Percentiles rank a stretch among this genome's conserved stretches.
These are phyloP conservation scores for Tetragnatha montana DNA, from an alignment of 2,888 invertebrate species.

Conservation along the genomic window DNA sequence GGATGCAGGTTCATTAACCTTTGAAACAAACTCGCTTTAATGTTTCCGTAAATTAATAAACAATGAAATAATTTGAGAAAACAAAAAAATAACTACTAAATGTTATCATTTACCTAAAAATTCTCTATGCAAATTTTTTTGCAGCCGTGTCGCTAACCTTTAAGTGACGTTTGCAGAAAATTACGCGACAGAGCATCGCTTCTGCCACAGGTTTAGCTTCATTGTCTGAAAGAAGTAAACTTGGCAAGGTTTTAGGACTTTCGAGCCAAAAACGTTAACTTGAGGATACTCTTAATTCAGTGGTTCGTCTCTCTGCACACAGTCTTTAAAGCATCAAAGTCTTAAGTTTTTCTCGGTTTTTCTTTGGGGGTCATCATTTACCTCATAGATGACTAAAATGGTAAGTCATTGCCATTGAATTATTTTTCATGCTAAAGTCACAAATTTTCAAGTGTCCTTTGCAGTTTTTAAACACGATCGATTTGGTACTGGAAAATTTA, in stretches of 20 bases:
- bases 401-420: slow-evolving; percentile 18
- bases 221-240: slow-evolving; percentile 66
- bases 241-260: slow-evolving; percentile 56
- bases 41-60: too few relatives aligned
- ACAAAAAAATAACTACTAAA: too few relatives aligned
- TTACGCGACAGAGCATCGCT: slow-evolving; percentile 43
- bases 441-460: background rate
- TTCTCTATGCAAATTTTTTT: background rate
- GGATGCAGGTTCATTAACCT: too few relatives aligned
- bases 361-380: slow-evolving; percentile 1
- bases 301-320: slow-evolving; percentile 39
- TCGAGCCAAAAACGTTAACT: slow-evolving; percentile 62
- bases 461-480: background rate
- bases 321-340: slow-evolving; percentile 29
- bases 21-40: too few relatives aligned
- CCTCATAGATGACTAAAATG: slow-evolving; percentile 41
- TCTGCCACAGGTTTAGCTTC: slow-evolving; percentile 54
- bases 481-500: background rate
- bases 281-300: slow-evolving; percentile 52
- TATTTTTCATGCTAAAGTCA: background rate
- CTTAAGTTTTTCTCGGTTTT: slow-evolving; percentile 9
- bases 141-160: slow-evolving; percentile 61
- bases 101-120: too few relatives aligned
- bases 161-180: slow-evolving; percentile 51
- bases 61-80: too few relatives aligned